phyloP scores from a whole-genome alignment of 2,113 vertebrate genomes.

The Montifringilla adamsi region DNA sequence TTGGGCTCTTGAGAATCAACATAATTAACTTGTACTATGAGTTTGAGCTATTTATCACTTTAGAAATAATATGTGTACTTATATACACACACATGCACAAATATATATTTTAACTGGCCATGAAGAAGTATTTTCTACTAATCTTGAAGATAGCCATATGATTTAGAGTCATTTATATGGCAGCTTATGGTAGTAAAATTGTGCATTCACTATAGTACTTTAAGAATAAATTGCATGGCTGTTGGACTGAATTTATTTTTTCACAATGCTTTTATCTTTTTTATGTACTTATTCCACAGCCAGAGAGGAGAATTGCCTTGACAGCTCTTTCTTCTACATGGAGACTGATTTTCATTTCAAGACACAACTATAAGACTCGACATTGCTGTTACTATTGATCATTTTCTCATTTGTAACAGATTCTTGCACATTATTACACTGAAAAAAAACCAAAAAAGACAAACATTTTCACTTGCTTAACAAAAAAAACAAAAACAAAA shows the following conservation, averaged over 20 bases:
- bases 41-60: background rate
- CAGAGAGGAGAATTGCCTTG: background rate
- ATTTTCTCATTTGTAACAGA: background rate
- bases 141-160: background rate
- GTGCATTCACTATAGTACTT: background rate
- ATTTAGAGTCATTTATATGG: background rate
- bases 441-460: background rate
- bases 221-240: constrained; percentile 10
- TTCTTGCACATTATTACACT: background rate
- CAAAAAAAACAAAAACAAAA: background rate
- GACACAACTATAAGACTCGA: background rate
- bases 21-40: background rate
- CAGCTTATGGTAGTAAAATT: background rate
- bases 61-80: background rate
- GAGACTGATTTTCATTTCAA: background rate
- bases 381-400: background rate
- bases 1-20: background rate
- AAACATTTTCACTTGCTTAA: background rate
- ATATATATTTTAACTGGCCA: background rate
- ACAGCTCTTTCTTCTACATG: background rate
- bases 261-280: constrained; percentile 20
- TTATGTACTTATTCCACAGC: constrained; percentile 24
- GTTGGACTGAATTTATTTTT: background rate
- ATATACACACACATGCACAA: background rate
- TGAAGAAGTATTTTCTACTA: background rate